Evolutionary conservation across 2,888 invertebrate species (phyloP), one percentile per base, ranked within the genome.

Genomic region (Andrena haemorrhoa): DNA sequence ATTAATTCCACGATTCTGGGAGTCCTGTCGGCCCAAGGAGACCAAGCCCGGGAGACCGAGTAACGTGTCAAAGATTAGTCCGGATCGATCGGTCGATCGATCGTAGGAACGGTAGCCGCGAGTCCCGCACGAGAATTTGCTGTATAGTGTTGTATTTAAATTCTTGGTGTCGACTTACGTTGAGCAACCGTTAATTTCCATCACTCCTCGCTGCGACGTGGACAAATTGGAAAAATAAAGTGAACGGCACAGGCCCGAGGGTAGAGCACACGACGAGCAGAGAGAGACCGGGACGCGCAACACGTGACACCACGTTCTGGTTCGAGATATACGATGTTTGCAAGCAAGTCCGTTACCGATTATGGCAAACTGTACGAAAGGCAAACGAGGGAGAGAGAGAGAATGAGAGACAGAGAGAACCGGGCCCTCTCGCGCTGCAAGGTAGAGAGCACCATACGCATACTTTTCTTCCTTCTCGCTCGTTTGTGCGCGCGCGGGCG

Each of bases 301-400:
- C 77, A 70, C 80, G 80, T 72, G 82, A 78, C 73, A 71, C 68
- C 56, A 56, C 56, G 26, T 56, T 56, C 56, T 49, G 49, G 75
- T 56, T 68, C 71, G 47, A 77, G 77, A 80, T 64, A 79, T 74
- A 26, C 56, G 65, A 70, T 70, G 70, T 70, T 74, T 81, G 79
- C 69, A 79, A 79, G 53, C 74, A 74, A 56, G 70, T 74, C 61
- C 63, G 78, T 78, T 80, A 66, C 80, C 80, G 80, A 80, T 78
- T 80, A 80, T 80, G 80, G 80, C 63, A 68, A 80, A 78, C 65
- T 66, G 65, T 56, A 23, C 51, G 51, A 10, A 26, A 56, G 23
- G 23, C 23, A 20, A 26, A 56, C 56, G 56, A 51, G 6, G 20
- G 51, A 51, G 51, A n/a, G 51, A 51, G 63, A 61, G 12, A 71